Base-by-base conservation (phyloP, 1,140 invertebrate species). In the Archivesica marissinica region DNA sequence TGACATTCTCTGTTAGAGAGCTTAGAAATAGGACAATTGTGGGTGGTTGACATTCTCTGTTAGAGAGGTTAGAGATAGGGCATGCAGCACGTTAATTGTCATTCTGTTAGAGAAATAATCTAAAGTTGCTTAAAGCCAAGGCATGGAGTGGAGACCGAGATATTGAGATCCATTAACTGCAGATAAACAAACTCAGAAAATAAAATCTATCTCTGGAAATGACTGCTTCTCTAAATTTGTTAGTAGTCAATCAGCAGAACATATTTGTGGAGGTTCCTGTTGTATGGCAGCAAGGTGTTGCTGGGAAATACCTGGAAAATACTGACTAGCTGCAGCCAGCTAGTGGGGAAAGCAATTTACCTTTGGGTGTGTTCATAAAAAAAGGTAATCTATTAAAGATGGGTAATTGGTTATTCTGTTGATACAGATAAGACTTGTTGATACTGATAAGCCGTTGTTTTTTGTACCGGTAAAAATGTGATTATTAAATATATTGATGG, bases 181-280 rank as follows among this genome's bases (percentile, higher is more conserved):
- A 35, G 15, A 33, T 64, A 64, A 64, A 64, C 30, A 64, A 64
- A 64, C 30, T 3, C 17, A 17, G 30, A 64, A 64, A 64, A 64
- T 64, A n/a, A n/a, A n/a, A n/a, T n/a, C n/a, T n/a, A 64, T 64
- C 38, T 35, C 59, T 64, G 59, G 59, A 64, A 64, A 25, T 64
- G 59, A 64, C 15, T 35, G 59, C 38, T 64, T 15, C 59, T 64
- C 59, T 35, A 35, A 64, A 64, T 64, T 64, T 64, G 59, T 35
- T 35, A 35, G 30, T 15, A 35, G 28, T 35, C 59, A 64, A 25
- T 64, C 59, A 64, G 9, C 33, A 15, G 15, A 7, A 17, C 15
- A 3, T 64, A 64, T 64, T 64, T 59, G n/a, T 64, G 59, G 38
- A 64, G 33, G 59, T 17, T 64, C 30, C 38, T 1, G 33, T 20